Base-by-base conservation (phyloP, 2,888 invertebrate species). In the Choristoneura rosaceana region DNA sequence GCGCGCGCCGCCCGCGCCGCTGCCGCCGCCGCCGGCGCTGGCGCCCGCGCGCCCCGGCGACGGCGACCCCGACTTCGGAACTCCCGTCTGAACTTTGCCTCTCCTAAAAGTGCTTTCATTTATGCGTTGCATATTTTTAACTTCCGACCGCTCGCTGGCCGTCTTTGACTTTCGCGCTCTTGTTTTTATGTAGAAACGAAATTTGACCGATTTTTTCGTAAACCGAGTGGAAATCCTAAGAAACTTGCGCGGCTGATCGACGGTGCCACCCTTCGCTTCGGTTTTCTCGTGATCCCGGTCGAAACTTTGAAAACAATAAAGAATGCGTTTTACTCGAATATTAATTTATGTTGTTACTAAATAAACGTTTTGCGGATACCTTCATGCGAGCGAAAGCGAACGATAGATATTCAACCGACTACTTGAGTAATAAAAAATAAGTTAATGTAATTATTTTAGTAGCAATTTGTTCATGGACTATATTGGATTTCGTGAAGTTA, bases 61-160 rank as follows among this genome's bases (percentile, higher is more conserved):
- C 79, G 96, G 96, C 0, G 96, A 96, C 89, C 96, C 96, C 0
- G 96, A 95, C 90, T 96, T 96, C 86, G 96, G 96, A 76, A 96
- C 96, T 4, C 96, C 96, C 12, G 96, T 96, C 79, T 96, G 94
- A 94, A 74, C 67, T n/a, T 12, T 50, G 17, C 33, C 25, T 8
- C 25, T 14, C 15, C 15, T 52, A 17, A 8, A 17, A 58, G 17
- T 41, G 45, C 64, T 68, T 47, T 69, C 33, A 12, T 45, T 34
- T 33, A 41, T 50, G 38, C 61, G 34, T 55, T 45, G 25, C 41
- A 47, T 58, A n/a, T 34, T 14, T 63, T 52, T n/a, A 38, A 38
- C 38, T 4, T 17, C 17, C 7, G 52, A 52, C 9, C 52, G 47
- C n/a, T 17, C 25, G 10, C 10, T 10, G 55, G 10, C 10, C 9